phyloP scores from a whole-genome alignment of 2,888 invertebrate genomes.

The Melanchra persicariae region DNA sequence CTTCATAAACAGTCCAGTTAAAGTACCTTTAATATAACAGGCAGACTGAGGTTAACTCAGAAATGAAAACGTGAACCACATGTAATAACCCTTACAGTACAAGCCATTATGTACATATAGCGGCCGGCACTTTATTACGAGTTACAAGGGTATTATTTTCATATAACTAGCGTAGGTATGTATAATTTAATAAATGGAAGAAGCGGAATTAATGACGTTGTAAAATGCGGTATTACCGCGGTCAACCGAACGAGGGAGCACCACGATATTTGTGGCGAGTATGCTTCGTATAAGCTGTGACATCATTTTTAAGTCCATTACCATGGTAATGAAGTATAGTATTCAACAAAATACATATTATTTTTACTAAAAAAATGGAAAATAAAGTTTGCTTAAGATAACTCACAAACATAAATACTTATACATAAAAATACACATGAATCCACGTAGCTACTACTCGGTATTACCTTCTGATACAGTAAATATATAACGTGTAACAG shows the following conservation, averaged over 20 bases:
- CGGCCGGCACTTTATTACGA: conserved; percentile 24
- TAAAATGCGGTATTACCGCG: conserved; percentile 58
- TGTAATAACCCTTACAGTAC: conserved; percentile 17
- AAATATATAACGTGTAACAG: too few species aligned
- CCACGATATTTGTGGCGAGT: conserved; percentile 17
- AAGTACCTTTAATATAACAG: background rate
- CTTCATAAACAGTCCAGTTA: background rate
- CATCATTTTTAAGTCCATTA: conserved; percentile 16
- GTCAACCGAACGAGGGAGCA: conserved; percentile 48
- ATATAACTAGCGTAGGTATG: conserved; percentile 40
- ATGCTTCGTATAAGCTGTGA: conserved; percentile 11
- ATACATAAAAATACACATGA: too few species aligned
- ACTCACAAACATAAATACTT: too few species aligned
- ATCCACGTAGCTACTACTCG: too few species aligned
- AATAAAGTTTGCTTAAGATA: too few species aligned
- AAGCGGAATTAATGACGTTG: conserved; percentile 52
- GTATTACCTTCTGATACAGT: too few species aligned
- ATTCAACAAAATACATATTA: background rate
- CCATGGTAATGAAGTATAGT: conserved; percentile 1
- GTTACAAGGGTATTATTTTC: conserved; percentile 46
- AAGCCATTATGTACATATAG: conserved; percentile 26
- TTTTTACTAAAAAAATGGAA: too few species aligned
- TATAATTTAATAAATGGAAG: conserved; percentile 57
- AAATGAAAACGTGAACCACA: conserved; percentile 21
- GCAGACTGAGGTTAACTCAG: background rate